These are phyloP conservation scores for Thera britannica DNA, from an alignment of 2,888 invertebrate species.

Conservation along the genomic window DNA sequence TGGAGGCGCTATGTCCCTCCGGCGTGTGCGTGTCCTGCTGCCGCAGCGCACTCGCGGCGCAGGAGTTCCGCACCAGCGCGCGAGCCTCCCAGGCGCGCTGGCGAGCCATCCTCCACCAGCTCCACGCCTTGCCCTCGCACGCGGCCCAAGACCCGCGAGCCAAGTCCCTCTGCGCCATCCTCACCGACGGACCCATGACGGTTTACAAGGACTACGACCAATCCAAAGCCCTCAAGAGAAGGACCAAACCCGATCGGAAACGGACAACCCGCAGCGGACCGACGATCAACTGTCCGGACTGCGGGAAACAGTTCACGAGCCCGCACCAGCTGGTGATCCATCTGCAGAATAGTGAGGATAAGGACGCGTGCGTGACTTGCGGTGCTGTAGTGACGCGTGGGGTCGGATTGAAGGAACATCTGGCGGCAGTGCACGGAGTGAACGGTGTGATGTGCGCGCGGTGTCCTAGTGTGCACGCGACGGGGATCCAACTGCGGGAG, in stretches of 20 bases:
- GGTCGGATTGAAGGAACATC: conserved; percentile 60
- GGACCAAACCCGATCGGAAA: too few relatives aligned
- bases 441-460: conserved; percentile 54
- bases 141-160: conserved; percentile 57
- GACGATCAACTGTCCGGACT: conserved; percentile 63
- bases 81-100: conserved; percentile 48
- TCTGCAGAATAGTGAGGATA: conserved; percentile 70
- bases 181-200: background rate
- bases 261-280: conserved; percentile 47
- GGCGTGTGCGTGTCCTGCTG: conserved; percentile 68
- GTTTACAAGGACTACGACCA: conserved; percentile 8
- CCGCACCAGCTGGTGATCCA: conserved; percentile 68
- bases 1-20: conserved; percentile 60
- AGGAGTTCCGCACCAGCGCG: conserved; percentile 65
- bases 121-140: conserved; percentile 50
- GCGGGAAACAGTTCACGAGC: conserved; percentile 64
- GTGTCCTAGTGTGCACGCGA: conserved; percentile 61
- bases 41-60: conserved; percentile 62
- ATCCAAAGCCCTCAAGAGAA: too few relatives aligned
- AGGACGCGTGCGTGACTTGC: conserved; percentile 68
- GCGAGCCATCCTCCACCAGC: conserved; percentile 51
- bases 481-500: conserved; percentile 48
- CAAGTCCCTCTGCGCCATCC: conserved; percentile 18
- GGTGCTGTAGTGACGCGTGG: conserved; percentile 61
- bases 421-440: conserved; percentile 56